These are phyloP conservation scores for Odontesthes bonariensis DNA, from an alignment of 2,113 vertebrate species.

Conservation along the genomic window DNA sequence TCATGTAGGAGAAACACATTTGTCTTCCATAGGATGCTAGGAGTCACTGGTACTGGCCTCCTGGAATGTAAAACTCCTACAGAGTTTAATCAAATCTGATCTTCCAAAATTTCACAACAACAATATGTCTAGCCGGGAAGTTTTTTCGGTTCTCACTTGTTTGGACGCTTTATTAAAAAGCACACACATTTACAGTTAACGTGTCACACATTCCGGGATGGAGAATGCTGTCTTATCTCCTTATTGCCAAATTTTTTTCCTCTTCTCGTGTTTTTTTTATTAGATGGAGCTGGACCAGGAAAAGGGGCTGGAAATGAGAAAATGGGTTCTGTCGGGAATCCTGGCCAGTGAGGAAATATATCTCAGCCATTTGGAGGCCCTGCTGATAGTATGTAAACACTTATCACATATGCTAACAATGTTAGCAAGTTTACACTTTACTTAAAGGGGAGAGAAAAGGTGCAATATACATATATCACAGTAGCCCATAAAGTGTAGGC, in stretches of 20 bases:
- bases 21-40: slow-evolving; percentile 44
- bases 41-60: slow-evolving; percentile 40
- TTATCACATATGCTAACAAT: neutral
- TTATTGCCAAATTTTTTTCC: neutral
- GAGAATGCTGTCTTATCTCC: neutral
- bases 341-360: slow-evolving; percentile 97
- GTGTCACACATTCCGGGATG: slow-evolving; percentile 4
- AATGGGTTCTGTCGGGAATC: slow-evolving; percentile 98
- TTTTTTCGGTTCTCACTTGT: slow-evolving; percentile 19
- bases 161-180: slow-evolving; percentile 27
- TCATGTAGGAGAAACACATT: slow-evolving; percentile 37
- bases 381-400: slow-evolving; percentile 88
- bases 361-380: slow-evolving; percentile 94
- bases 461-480: neutral
- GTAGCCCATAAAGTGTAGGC: neutral
- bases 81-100: slow-evolving; percentile 60
- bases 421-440: no score
- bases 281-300: slow-evolving; percentile 95
- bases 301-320: slow-evolving; percentile 97
- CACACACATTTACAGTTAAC: slow-evolving; percentile 1
- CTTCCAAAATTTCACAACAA: slow-evolving; percentile 39
- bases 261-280: neutral
- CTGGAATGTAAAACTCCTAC: slow-evolving; percentile 70
- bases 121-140: slow-evolving; percentile 17
- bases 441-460: neutral